phyloP scores from a whole-genome alignment of 2,888 invertebrate species.

The Apodemia hepburni region DNA sequence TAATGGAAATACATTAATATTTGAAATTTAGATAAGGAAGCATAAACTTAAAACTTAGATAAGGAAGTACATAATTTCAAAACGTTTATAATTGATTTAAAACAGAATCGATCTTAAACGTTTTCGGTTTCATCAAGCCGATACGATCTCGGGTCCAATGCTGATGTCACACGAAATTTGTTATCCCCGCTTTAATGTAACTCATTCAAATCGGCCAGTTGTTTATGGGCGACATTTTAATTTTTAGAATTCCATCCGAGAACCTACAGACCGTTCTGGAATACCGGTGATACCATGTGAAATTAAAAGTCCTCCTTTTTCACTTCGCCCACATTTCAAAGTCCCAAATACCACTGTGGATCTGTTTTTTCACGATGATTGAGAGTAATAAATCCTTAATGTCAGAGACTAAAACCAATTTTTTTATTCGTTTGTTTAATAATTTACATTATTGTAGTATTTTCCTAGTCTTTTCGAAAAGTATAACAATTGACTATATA shows the following conservation, averaged over 20 bases:
- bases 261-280: constrained; percentile 43
- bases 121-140: constrained; percentile 18
- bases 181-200: constrained; percentile 58
- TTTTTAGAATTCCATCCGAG: constrained; percentile 67
- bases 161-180: constrained; percentile 66
- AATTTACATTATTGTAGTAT: too few relatives aligned
- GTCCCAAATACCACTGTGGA: constrained; percentile 59
- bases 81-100: constrained; percentile 1
- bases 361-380: constrained; percentile 67
- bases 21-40: too few relatives aligned
- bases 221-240: constrained; percentile 78
- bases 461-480: too few relatives aligned
- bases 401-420: constrained; percentile 36
- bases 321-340: constrained; percentile 57
- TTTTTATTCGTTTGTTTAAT: too few relatives aligned
- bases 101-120: not conserved
- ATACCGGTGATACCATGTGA: constrained; percentile 69
- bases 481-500: not conserved
- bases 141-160: constrained; percentile 42
- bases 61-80: not conserved
- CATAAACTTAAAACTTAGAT: not conserved
- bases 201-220: constrained; percentile 77
- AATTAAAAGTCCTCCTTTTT: constrained; percentile 72
- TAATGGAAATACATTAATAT: too few relatives aligned
- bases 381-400: constrained; percentile 71